Conservation (phyloP, 2,113 vertebrate species). For the Calidris pygmaea region DNA sequence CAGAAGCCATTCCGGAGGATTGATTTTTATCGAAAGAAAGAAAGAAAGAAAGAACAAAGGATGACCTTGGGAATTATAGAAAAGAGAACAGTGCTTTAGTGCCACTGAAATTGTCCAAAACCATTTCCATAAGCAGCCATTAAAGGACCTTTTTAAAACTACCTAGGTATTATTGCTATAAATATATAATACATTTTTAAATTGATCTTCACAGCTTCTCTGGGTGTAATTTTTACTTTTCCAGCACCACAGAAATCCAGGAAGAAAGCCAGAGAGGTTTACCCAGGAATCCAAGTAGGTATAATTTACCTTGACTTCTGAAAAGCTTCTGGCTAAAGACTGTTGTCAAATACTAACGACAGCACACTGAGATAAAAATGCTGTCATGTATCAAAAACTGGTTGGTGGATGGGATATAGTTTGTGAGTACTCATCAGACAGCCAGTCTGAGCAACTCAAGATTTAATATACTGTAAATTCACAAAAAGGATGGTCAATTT, state of each 20-base stretch:
- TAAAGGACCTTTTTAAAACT: slow-evolving; percentile 2
- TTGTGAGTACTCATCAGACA: neutral
- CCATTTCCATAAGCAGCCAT: slow-evolving; percentile 24
- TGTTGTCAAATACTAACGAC: neutral
- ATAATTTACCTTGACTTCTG: neutral
- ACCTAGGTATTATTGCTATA: neutral
- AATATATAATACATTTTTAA: neutral
- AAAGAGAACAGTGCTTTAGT: slow-evolving; percentile 8
- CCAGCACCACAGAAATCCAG: neutral
- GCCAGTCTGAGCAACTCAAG: neutral
- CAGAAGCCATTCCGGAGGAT: neutral
- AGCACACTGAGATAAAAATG: neutral
- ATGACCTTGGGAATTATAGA: slow-evolving; percentile 52
- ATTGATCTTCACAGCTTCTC: neutral
- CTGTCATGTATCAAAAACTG: neutral
- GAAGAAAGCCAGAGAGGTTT: neutral
- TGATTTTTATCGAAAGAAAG: slow-evolving; percentile 42
- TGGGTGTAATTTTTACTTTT: neutral
- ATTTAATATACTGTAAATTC: neutral
- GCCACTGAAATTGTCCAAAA: slow-evolving; percentile 25
- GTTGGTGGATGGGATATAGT: neutral
- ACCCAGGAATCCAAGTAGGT: neutral
- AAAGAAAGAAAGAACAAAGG: slow-evolving; percentile 54
- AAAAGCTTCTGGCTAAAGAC: neutral
- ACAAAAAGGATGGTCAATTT: neutral